These are phyloP conservation scores for Ephydatia muelleri DNA, from an alignment of 37 sponge, comb jelly and placozoan species.

Conservation along the genomic window DNA sequence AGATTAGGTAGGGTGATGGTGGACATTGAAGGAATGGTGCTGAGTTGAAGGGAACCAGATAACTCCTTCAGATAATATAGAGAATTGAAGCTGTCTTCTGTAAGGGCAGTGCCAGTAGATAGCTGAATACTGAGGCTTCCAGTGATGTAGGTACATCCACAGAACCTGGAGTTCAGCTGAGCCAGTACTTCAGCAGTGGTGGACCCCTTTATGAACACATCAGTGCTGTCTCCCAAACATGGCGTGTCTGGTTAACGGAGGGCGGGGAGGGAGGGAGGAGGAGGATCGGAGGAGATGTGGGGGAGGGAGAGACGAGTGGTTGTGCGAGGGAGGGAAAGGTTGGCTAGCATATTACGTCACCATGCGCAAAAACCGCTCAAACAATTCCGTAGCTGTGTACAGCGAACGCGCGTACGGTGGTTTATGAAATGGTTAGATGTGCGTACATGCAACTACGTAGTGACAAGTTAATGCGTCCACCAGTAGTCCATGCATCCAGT, in stretches of 20 bases:
- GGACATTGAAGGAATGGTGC: conserved; percentile 8
- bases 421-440: too few relatives aligned
- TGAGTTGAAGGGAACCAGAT: conserved; percentile 20
- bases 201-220: not conserved
- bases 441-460: too few relatives aligned
- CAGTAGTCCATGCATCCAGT: too few relatives aligned
- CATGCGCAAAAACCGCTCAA: too few relatives aligned
- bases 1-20: conserved; percentile 58
- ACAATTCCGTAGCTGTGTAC: too few relatives aligned
- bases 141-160: conserved; percentile 61
- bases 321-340: too few relatives aligned
- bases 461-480: too few relatives aligned
- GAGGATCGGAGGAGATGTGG: too few relatives aligned
- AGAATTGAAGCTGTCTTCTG: conserved; percentile 51
- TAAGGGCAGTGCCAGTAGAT: conserved; percentile 6
- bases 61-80: conserved; percentile 58
- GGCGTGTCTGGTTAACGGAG: not conserved
- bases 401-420: too few relatives aligned
- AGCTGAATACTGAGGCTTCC: conserved; percentile 46
- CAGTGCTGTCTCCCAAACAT: conserved; percentile 26
- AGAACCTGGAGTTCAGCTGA: conserved; percentile 35
- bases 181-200: conserved; percentile 27
- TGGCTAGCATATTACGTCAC: too few relatives aligned
- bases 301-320: too few relatives aligned
- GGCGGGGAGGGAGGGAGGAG: too few relatives aligned